Evolutionary conservation across 2,797 vertebrate genomes (phyloP).

Genomic region (Sebastes kiyomatsui): DNA sequence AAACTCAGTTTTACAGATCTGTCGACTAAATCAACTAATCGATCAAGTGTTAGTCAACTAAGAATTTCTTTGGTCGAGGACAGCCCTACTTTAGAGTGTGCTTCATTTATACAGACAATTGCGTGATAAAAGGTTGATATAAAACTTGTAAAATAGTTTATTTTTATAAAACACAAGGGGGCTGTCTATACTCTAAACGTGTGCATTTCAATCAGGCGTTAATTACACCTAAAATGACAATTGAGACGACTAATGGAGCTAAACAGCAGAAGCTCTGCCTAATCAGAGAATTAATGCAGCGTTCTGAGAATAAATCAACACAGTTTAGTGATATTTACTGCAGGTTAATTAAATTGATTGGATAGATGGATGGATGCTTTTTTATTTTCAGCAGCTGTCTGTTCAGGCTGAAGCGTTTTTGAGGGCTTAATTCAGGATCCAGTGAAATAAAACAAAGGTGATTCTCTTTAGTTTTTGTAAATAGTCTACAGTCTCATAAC

Average conservation of each 20-base stretch:
- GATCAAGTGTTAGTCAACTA: too few relatives aligned
- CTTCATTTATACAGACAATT: background rate
- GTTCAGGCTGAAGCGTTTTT: background rate
- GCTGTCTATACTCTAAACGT: background rate
- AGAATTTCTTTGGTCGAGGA: too few relatives aligned
- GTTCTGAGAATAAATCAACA: background rate
- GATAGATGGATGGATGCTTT: background rate
- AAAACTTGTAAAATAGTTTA: background rate
- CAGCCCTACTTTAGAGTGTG: background rate
- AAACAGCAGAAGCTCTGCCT: background rate
- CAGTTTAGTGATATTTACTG: background rate
- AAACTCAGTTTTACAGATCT: too few relatives aligned
- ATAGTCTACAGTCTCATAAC: background rate
- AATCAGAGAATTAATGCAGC: background rate
- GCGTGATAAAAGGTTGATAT: background rate
- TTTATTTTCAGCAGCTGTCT: background rate
- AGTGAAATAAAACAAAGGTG: background rate
- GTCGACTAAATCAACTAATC: too few relatives aligned
- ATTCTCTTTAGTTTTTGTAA: background rate
- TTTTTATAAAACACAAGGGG: background rate
- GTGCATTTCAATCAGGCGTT: background rate
- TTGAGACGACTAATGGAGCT: background rate
- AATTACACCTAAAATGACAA: background rate
- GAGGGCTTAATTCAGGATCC: background rate
- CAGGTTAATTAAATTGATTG: background rate